Conservation (phyloP, 2,888 invertebrate species). For the Isoperla grammatica region DNA sequence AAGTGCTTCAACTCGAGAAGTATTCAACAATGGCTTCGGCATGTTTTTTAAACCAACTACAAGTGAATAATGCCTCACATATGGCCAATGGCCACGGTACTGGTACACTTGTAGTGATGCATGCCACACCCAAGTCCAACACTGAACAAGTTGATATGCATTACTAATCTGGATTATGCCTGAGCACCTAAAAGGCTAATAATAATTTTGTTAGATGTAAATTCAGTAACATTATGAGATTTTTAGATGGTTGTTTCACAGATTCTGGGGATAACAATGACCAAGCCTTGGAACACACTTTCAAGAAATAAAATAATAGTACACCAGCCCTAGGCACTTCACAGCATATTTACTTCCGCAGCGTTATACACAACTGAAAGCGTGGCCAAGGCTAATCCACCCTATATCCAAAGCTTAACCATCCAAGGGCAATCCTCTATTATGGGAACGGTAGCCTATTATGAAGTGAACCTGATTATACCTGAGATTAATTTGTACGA, state of each 20-base stretch:
- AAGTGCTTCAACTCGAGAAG: slow-evolving; percentile 7
- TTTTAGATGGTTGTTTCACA: no score
- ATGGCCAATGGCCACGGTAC: no score
- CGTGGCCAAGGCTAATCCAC: no score
- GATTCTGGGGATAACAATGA: no score
- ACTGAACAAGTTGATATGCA: background rate
- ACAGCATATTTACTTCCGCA: no score
- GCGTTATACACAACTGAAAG: no score
- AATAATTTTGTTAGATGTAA: no score
- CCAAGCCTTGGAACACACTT: no score
- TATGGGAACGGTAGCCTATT: slow-evolving; percentile 12
- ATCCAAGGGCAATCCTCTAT: slow-evolving; percentile 6
- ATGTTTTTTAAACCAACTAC: slow-evolving; percentile 7
- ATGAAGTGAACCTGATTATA: slow-evolving; percentile 19
- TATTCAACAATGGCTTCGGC: background rate
- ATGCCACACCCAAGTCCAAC: background rate
- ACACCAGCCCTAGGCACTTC: no score
- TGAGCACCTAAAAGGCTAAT: background rate
- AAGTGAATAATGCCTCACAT: background rate
- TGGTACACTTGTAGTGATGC: background rate
- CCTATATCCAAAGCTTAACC: background rate
- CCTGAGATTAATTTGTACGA: slow-evolving; percentile 25
- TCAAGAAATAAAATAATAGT: no score
- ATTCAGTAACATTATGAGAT: no score
- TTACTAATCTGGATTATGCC: background rate